Base-by-base conservation (phyloP, 2,888 invertebrate genomes). In the Pardosa pseudoannulata region DNA sequence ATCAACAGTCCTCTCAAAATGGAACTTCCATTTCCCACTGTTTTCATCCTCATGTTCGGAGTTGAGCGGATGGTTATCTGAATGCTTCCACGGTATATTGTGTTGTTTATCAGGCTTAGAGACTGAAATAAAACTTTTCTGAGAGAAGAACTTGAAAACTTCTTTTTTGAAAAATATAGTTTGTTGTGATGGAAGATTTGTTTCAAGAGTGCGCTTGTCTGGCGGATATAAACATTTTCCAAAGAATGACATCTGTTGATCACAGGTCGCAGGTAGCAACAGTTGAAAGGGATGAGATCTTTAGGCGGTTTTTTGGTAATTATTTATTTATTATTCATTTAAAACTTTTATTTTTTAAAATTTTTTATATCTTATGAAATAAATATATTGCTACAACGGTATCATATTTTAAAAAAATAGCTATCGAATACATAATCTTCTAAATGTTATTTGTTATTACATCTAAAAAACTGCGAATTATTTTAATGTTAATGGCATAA, bases 1-100 rank as follows among this genome's bases (percentile, higher is more conserved):
- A 19, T 65, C 65, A 65, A 65, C 65, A 65, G 19, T 65, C 65
- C 65, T 31, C 13, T 16, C 29, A 19, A 65, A 31, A 31, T 65
- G 29, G 65, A 65, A 23, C n/a, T 19, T 31, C 29, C 27, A 7
- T n/a, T 29, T 31, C 31, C 11, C 11, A 13, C 16, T 65, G 0
- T 23, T 16, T 65, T 6, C 65, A 29, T 7, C 16, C 65, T n/a
- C 11, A 29, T 65, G 16, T 29, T 31, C 31, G 1, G 65, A 1
- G n/a, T 29, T 16, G 29, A 29, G 2, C n/a, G 23, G 56, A 23
- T 56, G 56, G 23, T 11, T 23, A 23, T 56, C 2, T n/a, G 23
- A 56, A 56, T 23, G 56, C 23, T n/a, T n/a, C n/a, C n/a, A n/a
- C n/a, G n/a, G n/a, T n/a, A n/a, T n/a, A n/a, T n/a, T n/a, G n/a